phyloP scores from a whole-genome alignment of 2,113 vertebrate species.

The Leucosticte australis region DNA sequence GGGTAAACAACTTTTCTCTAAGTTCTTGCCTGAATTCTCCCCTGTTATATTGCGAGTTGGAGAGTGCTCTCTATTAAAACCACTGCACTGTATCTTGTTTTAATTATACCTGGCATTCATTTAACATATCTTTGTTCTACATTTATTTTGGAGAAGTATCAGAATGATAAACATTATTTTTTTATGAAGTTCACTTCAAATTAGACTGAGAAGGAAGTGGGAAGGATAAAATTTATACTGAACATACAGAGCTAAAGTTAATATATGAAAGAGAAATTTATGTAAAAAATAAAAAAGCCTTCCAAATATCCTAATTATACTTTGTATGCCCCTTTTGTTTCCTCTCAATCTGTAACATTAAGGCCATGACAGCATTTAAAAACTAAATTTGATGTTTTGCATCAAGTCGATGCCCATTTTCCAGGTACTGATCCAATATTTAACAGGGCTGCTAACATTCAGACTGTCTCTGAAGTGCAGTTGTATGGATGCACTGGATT shows the following conservation, averaged over 20 bases:
- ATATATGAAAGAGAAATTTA: not conserved
- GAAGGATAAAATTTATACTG: not conserved
- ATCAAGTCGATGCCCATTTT: not conserved
- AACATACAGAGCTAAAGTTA: not conserved
- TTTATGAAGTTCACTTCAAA: not conserved
- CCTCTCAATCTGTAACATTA: not conserved
- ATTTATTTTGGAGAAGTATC: not conserved
- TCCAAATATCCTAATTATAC: not conserved
- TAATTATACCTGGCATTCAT: not conserved
- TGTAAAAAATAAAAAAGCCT: not conserved
- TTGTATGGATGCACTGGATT: not conserved
- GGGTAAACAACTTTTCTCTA: not conserved
- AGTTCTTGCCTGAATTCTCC: not conserved
- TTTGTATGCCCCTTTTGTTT: not conserved
- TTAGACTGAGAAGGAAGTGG: not conserved
- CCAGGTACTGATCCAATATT: not conserved
- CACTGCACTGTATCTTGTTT: not conserved
- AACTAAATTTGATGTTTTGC: not conserved
- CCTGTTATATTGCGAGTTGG: not conserved
- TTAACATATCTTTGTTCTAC: not conserved
- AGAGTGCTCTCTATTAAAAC: not conserved
- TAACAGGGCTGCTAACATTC: not conserved
- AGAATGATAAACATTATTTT: not conserved
- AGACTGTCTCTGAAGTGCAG: not conserved
- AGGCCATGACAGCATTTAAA: not conserved